These are phyloP conservation scores for Thereva unica DNA, from an alignment of 2,888 invertebrate genomes.

Conservation along the genomic window DNA sequence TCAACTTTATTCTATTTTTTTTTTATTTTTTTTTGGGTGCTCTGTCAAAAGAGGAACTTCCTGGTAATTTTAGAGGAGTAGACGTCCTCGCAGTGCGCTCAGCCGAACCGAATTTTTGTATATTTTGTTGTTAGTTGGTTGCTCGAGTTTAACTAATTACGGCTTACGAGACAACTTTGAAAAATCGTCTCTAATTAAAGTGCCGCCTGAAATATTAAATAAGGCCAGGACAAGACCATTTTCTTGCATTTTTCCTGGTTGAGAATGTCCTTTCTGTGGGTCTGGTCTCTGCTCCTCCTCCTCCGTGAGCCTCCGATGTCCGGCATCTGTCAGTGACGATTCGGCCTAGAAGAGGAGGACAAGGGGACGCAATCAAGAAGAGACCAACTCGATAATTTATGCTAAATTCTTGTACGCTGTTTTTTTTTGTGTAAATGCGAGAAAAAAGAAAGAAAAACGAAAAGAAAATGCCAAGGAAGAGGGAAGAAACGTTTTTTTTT, in stretches of 20 bases:
- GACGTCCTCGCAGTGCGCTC: too few relatives aligned
- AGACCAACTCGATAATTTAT: conserved; percentile 6
- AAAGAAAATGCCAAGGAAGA: too few relatives aligned
- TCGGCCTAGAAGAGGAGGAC: neutral
- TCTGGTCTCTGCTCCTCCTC: neutral
- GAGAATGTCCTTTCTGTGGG: neutral
- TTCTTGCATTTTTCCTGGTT: neutral
- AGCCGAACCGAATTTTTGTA: too few relatives aligned
- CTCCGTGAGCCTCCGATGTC: neutral
- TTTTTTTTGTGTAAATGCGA: too few relatives aligned
- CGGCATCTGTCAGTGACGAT: too few relatives aligned
- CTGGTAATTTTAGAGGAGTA: too few relatives aligned
- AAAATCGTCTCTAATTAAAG: conserved; percentile 37
- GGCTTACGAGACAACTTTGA: conserved; percentile 24
- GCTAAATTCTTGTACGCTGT: neutral
- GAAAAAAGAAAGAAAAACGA: too few relatives aligned
- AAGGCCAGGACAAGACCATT: conserved; percentile 27
- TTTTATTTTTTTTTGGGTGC: too few relatives aligned
- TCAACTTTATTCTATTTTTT: too few relatives aligned
- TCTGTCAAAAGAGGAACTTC: too few relatives aligned
- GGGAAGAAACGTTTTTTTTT: too few relatives aligned
- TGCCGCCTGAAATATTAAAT: conserved; percentile 38
- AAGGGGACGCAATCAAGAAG: neutral
- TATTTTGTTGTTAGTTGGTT: too few relatives aligned
- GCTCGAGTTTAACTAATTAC: conserved; percentile 31